A percentile compares a stretch with the other conserved stretches of the same genome.
phyloP scores from a whole-genome alignment of 2,888 invertebrate genomes.

The Byasa hedistus region DNA sequence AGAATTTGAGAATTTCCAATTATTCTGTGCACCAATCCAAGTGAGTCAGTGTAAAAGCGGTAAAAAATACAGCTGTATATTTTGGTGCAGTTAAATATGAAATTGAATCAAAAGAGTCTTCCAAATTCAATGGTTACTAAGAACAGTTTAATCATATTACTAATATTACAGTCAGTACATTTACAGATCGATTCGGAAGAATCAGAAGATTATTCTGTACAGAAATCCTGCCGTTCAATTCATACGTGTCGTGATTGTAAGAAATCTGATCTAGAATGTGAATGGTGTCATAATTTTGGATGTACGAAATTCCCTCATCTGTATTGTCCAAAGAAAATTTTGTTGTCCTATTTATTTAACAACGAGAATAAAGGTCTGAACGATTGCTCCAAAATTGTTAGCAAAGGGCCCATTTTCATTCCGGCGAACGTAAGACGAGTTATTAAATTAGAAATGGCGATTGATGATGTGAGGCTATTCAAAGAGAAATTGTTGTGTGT shows the following conservation, averaged over 20 bases:
- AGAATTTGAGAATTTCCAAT: neutral
- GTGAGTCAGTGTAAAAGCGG: neutral
- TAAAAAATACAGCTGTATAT: neutral
- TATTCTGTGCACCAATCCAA: neutral
- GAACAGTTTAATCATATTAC: neutral
- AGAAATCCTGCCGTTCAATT: slow-evolving; percentile 33
- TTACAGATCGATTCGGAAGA: slow-evolving; percentile 20
- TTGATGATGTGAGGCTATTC: slow-evolving; percentile 45
- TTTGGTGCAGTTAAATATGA: neutral
- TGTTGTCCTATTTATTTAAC: slow-evolving; percentile 32
- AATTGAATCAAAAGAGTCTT: neutral
- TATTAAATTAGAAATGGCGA: slow-evolving; percentile 39
- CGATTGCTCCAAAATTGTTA: slow-evolving; percentile 39
- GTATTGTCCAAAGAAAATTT: slow-evolving; percentile 42
- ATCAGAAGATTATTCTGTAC: slow-evolving; percentile 26
- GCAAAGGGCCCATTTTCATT: slow-evolving; percentile 40
- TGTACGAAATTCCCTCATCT: slow-evolving; percentile 41
- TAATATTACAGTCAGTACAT: slow-evolving; percentile 5
- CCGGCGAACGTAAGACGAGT: slow-evolving; percentile 38
- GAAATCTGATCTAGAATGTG: slow-evolving; percentile 36
- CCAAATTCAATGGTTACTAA: neutral
- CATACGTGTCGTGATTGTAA: slow-evolving; percentile 43
- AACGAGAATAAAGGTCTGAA: slow-evolving; percentile 31
- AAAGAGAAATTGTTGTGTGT: slow-evolving; percentile 41
- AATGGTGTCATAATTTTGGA: slow-evolving; percentile 45